These are phyloP conservation scores for Automeris io DNA, from an alignment of 2,888 invertebrate genomes.

Conservation along the genomic window DNA sequence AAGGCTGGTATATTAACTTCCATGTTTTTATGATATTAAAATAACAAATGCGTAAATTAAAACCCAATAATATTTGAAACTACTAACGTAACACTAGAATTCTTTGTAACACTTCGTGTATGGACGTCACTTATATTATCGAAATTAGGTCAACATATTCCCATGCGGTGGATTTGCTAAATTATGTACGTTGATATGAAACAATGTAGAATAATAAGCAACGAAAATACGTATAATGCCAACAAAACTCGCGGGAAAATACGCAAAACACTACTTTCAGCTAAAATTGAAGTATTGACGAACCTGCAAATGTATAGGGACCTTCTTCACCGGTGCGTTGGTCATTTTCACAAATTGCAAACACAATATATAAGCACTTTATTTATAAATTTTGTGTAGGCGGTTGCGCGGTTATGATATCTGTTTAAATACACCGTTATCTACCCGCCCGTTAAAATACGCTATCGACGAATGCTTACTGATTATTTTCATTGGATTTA, in stretches of 20 bases:
- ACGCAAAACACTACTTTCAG: constrained; percentile 9
- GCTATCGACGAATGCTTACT: constrained; percentile 46
- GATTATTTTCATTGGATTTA: constrained; percentile 53
- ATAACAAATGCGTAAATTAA: too few species aligned
- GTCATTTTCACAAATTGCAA: constrained; percentile 71
- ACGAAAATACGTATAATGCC: background rate
- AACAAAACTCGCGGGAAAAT: background rate
- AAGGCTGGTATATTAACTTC: too few species aligned
- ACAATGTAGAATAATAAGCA: background rate
- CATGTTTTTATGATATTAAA: too few species aligned
- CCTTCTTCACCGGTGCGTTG: constrained; percentile 92
- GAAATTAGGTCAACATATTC: constrained; percentile 38
- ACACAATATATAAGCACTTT: constrained; percentile 60
- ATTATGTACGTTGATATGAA: constrained; percentile 3
- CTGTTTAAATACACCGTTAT: constrained; percentile 23
- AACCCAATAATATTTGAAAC: background rate
- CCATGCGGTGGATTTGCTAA: constrained; percentile 17
- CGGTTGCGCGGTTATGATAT: constrained; percentile 41
- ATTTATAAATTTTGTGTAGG: constrained; percentile 58
- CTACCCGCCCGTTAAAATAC: constrained; percentile 19
- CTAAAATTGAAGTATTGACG: constrained; percentile 42
- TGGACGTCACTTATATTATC: constrained; percentile 9
- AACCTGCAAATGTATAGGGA: constrained; percentile 95
- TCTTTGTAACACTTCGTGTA: constrained; percentile 8
- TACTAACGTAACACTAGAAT: constrained; percentile 14